A percentile compares a stretch with the other conserved stretches of the same genome.
Evolutionary conservation across 2,113 vertebrate species (phyloP).

Genomic region (Corythaeola cristata): DNA sequence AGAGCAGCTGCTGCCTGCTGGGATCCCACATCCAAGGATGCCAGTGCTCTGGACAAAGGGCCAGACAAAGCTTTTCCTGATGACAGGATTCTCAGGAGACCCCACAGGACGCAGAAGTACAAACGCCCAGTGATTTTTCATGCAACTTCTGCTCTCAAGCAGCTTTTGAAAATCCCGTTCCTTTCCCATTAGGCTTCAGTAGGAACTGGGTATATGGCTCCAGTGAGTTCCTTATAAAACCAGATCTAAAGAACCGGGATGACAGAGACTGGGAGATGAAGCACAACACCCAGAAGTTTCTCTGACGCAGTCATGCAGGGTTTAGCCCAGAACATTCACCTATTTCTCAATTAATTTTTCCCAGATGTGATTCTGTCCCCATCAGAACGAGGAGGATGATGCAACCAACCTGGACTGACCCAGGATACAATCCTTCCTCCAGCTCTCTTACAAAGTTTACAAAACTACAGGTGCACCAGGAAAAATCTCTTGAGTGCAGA

Average conservation of each 20-base stretch:
- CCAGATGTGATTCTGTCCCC: background rate
- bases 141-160: background rate
- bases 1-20: background rate
- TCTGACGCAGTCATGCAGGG: background rate
- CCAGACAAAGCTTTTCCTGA: background rate
- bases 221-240: background rate
- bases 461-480: background rate
- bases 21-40: background rate
- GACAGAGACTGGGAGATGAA: background rate
- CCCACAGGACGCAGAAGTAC: background rate
- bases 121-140: background rate
- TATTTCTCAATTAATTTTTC: background rate
- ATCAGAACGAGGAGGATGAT: background rate
- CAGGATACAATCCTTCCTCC: background rate
- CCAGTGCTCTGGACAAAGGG: background rate
- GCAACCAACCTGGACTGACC: background rate
- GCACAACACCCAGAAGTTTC: background rate
- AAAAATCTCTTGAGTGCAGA: background rate
- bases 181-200: background rate
- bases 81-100: background rate
- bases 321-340: background rate
- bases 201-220: background rate
- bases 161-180: background rate
- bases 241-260: background rate
- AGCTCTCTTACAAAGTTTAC: background rate